Evolutionary conservation across 2,113 vertebrate species (phyloP).

Genomic region (Nyctibius bracteatus): DNA sequence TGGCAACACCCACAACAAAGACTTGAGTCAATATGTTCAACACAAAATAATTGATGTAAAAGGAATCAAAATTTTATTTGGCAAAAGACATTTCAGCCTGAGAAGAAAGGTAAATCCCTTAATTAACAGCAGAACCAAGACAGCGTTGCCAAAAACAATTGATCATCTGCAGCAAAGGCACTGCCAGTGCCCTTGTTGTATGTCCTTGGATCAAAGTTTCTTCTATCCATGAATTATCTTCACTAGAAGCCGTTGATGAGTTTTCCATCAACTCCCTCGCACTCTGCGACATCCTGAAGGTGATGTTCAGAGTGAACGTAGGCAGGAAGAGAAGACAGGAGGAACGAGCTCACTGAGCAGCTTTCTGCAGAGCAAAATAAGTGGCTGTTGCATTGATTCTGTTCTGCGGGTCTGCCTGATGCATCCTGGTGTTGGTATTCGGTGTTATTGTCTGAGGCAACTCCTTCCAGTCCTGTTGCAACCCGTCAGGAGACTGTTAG

Average conservation of each 20-base stretch:
- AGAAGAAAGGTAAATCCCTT: slow-evolving; percentile 21
- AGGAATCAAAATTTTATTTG: background rate
- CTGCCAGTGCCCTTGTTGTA: background rate
- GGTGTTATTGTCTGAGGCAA: fast-evolving
- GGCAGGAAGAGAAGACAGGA: background rate
- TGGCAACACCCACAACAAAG: background rate
- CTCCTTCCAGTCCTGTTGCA: background rate
- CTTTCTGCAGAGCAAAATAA: background rate
- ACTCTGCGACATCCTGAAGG: background rate
- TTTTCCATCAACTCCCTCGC: background rate
- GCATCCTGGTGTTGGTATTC: background rate
- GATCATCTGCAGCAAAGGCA: background rate
- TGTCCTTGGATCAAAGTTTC: background rate
- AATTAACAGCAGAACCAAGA: background rate
- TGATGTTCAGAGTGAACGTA: background rate
- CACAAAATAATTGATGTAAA: background rate
- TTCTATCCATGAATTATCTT: background rate
- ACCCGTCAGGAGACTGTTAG: background rate
- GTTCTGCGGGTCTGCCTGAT: background rate
- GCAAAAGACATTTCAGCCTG: background rate
- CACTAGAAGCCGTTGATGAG: background rate
- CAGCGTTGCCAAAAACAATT: background rate
- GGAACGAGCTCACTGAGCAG: background rate
- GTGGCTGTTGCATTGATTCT: background rate
- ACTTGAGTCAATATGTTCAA: background rate